phyloP scores from a whole-genome alignment of 2,113 vertebrate species.

The Mustelus asterias region DNA sequence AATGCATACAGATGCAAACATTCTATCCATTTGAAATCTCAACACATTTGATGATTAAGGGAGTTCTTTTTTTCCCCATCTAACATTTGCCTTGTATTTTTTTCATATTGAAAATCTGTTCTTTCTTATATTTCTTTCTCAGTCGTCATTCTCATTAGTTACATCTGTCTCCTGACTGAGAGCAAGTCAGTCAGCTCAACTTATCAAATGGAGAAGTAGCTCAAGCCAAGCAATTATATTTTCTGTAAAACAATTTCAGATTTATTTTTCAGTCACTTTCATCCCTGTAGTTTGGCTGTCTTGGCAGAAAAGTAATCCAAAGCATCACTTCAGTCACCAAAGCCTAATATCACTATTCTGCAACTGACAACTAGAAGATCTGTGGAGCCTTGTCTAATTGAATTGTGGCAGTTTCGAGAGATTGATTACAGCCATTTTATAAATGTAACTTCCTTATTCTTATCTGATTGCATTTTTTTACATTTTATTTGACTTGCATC shows the following conservation, averaged over 20 bases:
- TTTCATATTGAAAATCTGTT: background rate
- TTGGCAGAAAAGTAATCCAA: conserved; percentile 38
- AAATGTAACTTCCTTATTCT: background rate
- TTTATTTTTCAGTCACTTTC: conserved; percentile 41
- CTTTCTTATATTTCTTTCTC: conserved; percentile 41
- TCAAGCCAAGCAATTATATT: conserved; percentile 52
- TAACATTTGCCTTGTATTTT: background rate
- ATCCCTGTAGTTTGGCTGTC: conserved; percentile 41
- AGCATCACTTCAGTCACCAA: background rate
- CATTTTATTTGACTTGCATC: background rate
- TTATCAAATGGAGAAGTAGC: conserved; percentile 55
- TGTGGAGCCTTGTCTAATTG: background rate
- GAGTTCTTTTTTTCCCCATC: no score
- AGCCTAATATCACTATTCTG: background rate
- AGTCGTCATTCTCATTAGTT: conserved; percentile 50
- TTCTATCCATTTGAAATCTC: background rate
- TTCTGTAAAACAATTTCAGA: conserved; percentile 42
- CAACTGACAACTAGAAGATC: background rate
- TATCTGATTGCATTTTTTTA: background rate
- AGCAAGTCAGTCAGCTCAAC: conserved; percentile 52
- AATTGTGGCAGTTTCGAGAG: background rate
- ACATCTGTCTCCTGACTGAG: conserved; percentile 52
- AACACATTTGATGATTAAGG: background rate
- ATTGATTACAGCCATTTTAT: background rate
- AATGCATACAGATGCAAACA: background rate